Evolutionary conservation across 2,797 vertebrate species (phyloP), one percentile per base, ranked within the genome.

Genomic region (Urocyon cinereoargenteus): DNA sequence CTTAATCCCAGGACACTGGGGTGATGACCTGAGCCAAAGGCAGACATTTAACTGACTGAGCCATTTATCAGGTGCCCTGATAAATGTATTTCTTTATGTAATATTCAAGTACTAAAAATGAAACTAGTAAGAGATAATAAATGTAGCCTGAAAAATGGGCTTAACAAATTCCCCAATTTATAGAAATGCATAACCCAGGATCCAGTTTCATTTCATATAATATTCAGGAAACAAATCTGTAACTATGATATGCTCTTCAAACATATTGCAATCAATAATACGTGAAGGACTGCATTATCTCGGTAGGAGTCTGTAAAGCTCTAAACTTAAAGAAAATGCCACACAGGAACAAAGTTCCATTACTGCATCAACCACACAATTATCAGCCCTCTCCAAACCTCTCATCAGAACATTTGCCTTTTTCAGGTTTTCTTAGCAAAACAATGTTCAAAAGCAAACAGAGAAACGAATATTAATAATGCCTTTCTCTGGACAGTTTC

Each of bases 361-460:
- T 77, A 36, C 36, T 90, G 0, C 26, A 45, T 19, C 62, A 96
- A 75, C 21, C 57, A 26, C 28, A 72, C 5, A 97, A 55, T 96
- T 70, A 94, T 66, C 57, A 57, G 90, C 45, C 24, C 70, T 83
- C 86, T 70, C 51, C 57, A 93, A 96, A 92, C 28, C 24, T 89
- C 49, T n/a, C 79, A 97, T 96, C 86, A 96, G 61, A 95, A 61
- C 53, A 89, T 86, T 87, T 94, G 5, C 66, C 90, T 82, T 97
- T 84, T 73, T n/a, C 2, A 89, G 18, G 2, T 55, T 95, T 97
- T 97, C 75, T 92, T 78, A 68, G 7, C 1, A 70, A 14, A 94
- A 78, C 0, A 83, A 26, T 26, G 0, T 81, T 95, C 70, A 97
- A 94, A 94, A 95, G 34, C 51, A 93, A 97, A 79, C 49, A 96